Base-by-base conservation (phyloP, 2,888 invertebrate species). In the Tridacna gigas region DNA sequence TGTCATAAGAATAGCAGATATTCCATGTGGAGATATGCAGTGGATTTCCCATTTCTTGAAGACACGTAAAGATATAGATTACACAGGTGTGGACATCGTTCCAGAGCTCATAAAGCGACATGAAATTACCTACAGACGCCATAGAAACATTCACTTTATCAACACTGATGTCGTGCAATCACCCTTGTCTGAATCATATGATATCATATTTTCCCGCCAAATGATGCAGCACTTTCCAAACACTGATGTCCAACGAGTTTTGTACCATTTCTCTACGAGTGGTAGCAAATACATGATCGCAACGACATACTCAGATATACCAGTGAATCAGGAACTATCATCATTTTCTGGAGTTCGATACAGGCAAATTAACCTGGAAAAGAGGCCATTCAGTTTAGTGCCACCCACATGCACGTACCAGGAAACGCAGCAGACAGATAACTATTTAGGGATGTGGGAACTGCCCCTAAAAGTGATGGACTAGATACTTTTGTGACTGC, bases 21-120 rank as follows among this genome's bases (percentile, higher is more conserved):
- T 79, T 51, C 79, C 79, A n/a, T 79, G 79, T 48, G 79, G 79
- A n/a, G 79, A 79, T 63, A 37, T 73, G 26, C 79, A 79, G 73
- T 79, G 71, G 45, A 79, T 79, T 56, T 71, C 79, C 12, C 65
- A 79, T 45, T 79, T 79, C 48, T 63, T 79, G 7, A 79, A 48
- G 51, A 73, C 79, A 22, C 69, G 79, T 13, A 65, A 22, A 20
- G 79, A 79, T 26, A 28, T 79, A n/a, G 48, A 79, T 37, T 79
- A 79, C 65, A 79, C 79, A 15, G 79, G 79, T 0, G 45, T 51
- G 25, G 79, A 79, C 48, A 79, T 79, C 1, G 79, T 79, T 45
- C 79, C 79, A 13, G 65, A 60, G 45, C 74, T 79, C 0, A 79
- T 79, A 37, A 28, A 71, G 20, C 69, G 71, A 47, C 78, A 78